Evolutionary conservation across 2,113 vertebrate genomes (phyloP).

Genomic region (Rynchops niger): DNA sequence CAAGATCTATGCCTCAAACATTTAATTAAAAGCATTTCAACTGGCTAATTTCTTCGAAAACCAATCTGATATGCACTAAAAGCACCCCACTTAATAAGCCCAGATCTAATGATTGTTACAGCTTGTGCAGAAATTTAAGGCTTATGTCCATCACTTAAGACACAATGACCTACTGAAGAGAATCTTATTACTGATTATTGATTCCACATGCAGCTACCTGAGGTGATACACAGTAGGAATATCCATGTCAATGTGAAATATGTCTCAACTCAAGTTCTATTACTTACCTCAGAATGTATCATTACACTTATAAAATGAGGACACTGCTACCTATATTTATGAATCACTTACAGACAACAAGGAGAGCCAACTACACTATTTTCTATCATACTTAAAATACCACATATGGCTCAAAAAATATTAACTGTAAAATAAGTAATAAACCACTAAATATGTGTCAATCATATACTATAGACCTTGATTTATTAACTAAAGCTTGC

Average conservation of each 20-base stretch:
- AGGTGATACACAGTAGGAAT: neutral
- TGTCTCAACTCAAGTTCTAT: neutral
- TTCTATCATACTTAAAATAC: neutral
- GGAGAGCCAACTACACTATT: neutral
- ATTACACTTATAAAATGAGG: neutral
- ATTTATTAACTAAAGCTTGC: neutral
- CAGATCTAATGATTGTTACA: neutral
- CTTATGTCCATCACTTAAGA: neutral
- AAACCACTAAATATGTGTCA: neutral
- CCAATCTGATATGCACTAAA: neutral
- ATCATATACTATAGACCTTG: neutral
- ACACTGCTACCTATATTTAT: neutral
- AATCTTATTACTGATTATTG: neutral
- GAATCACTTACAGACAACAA: neutral
- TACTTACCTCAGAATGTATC: neutral
- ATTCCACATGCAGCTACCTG: neutral
- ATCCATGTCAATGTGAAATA: neutral
- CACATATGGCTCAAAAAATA: neutral
- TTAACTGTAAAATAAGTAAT: neutral
- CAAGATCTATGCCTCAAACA: neutral
- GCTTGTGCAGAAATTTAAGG: neutral
- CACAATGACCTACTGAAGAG: neutral
- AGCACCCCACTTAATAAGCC: neutral
- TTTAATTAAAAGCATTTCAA: neutral
- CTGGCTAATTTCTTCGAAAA: neutral